A percentile compares a stretch with the other conserved stretches of the same genome.
Evolutionary conservation across 2,888 invertebrate species (phyloP).

Genomic region (Gasteruption jaculator): DNA sequence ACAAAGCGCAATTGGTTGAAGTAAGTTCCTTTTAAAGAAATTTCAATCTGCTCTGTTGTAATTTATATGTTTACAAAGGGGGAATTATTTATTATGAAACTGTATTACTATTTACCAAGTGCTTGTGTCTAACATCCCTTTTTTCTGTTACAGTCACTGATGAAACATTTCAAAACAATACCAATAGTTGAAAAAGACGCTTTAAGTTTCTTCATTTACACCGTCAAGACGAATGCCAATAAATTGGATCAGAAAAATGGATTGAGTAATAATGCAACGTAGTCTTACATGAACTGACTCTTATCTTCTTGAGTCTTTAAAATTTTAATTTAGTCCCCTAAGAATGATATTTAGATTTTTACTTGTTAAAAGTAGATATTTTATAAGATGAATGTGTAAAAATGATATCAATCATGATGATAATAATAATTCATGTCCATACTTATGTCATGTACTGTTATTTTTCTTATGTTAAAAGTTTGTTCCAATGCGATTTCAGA

Average conservation of each 20-base stretch:
- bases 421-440: constrained; percentile 20
- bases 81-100: not conserved
- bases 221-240: constrained; percentile 89
- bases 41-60: constrained; percentile 17
- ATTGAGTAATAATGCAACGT: constrained; percentile 62
- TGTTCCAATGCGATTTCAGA: too few species aligned
- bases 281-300: too few species aligned
- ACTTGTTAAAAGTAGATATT: constrained; percentile 41
- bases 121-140: constrained; percentile 1
- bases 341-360: constrained; percentile 27
- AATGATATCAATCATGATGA: constrained; percentile 20
- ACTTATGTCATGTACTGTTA: constrained; percentile 6
- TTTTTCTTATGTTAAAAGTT: constrained; percentile 15
- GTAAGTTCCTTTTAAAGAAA: constrained; percentile 57
- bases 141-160: constrained; percentile 70
- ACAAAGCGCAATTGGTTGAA: constrained; percentile 94
- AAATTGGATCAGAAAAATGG: constrained; percentile 82
- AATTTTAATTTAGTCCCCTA: constrained; percentile 8
- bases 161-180: constrained; percentile 93
- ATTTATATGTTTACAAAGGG: not conserved
- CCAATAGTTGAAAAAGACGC: constrained; percentile 94
- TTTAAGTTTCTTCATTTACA: constrained; percentile 91
- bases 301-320: too few species aligned
- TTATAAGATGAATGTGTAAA: constrained; percentile 36
- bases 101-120: not conserved